Base-by-base conservation (phyloP, 1,140 invertebrate genomes). In the Drosophila pseudoananassae region DNA sequence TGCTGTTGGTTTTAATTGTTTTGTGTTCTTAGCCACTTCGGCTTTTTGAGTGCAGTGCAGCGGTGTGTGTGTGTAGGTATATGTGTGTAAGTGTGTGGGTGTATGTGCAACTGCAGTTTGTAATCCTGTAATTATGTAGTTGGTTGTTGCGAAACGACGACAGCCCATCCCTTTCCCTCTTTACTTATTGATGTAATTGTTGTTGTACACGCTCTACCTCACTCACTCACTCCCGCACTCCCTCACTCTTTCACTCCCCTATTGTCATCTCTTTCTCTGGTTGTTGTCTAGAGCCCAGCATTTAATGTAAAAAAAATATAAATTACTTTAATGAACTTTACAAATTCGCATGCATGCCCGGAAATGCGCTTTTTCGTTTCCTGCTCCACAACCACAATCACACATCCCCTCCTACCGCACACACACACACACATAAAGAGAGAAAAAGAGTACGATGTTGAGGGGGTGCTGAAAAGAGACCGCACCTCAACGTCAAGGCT, bases 251-350 rank as follows among this genome's bases (percentile, higher is more conserved):
- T 55, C 50, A 25, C 25, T 52, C 10, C 31, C 1, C 29, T 52
- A 14, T 23, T 50, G 57, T 45, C 54, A 25, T 69, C 50, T 33
- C 53, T 51, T 17, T 70, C 49, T n/a, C 23, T 36, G 57, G 29
- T 31, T 45, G 80, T 76, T 80, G 76, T 76, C 52, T 75, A 63
- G 33, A 65, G 69, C 80, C 57, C 3, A 76, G 83, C 75, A 88
- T 87, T 88, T 78, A 69, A 81, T 74, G 82, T 63, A 68, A 71
- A 63, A 76, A 77, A 81, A 56, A 88, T 88, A 88, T 88, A 88
- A 88, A 88, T 88, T 88, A 88, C 83, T 88, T 88, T 88, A 88
- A 88, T 88, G 83, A 88, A 88, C 83, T 88, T 88, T 88, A 83
- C 75, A 88, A 88, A 88, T 88, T 88, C 83, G 78, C 84, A 88